Base-by-base conservation (phyloP, 92 coral and sea anemone species). In the Bergia sp. region DNA sequence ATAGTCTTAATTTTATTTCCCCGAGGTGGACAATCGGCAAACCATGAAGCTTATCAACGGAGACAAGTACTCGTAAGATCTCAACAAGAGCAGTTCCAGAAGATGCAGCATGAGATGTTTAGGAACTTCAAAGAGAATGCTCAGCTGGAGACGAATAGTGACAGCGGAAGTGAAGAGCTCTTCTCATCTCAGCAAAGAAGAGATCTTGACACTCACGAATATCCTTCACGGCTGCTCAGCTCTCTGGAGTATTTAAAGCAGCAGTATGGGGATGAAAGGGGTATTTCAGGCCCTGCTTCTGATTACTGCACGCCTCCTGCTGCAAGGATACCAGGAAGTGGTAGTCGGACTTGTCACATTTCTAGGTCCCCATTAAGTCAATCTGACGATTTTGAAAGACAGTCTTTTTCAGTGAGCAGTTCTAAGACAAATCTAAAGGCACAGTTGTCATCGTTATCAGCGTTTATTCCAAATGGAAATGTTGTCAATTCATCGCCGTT, bases 1-100 rank as follows among this genome's bases (percentile, higher is more conserved):
- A 5, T 21, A 18, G 69, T 61, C n/a, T 72, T 45, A 36, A 23
- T 15, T 72, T 29, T 20, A 44, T 47, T 13, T 67, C 53, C 16
- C 40, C 15, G 36, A 71, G 79, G 53, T 12, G 87, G 78, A 38
- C 64, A 2, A 4, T 71, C 79, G 4, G 13, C 45, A 84, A 84
- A 47, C 40, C 66, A 36, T 15, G 79, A 44, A 44, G 43, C 79
- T 36, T 29, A 71, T 71, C 49, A 71, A 18, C 43, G 78, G 79
- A 95, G 90, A 76, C 92, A 93, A 36, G 96, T 90, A 76, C 84
- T 90, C 81, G 50, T 90, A 18, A 81, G 73, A 78, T 84, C 84
- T 0, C 86, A 91, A 73, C 92, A 86, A 42, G 93, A 95, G 73
- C 78, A 91, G 57, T 95, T 95, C 90, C 90, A 90, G 77, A 84